Evolutionary conservation across 2,888 invertebrate species (phyloP), one percentile per base, ranked within the genome.

Genomic region (Drepanosiphum platanoidis): DNA sequence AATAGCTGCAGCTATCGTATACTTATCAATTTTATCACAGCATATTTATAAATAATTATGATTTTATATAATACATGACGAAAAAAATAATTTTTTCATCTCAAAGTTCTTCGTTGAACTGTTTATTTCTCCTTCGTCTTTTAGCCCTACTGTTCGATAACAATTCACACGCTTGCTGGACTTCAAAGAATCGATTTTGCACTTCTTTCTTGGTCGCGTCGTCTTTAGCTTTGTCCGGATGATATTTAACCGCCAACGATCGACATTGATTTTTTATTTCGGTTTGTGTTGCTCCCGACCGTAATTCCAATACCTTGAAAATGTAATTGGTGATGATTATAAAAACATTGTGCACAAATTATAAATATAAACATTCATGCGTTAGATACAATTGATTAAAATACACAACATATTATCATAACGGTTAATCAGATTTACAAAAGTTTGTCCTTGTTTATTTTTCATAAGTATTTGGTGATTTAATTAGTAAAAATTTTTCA

Each of bases 221-320:
- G 87, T 96, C 95, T 89, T 95, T 95, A 8, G 95, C 94, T 89
- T 96, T 96, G 89, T 98, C 98, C 0, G 98, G 98, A 90, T 98
- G 98, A 90, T 94, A 93, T 89, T 96, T 94, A 52, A 95, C 93
- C 0, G 96, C 96, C 0, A 98, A 90, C 42, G 92, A 92, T 46
- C 96, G 91, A 94, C 97, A 98, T 22, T 92, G 93, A 0, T 94
- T 90, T 0, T 96, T 96, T 34, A 98, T 96, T 89, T 97, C 95
- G 64, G 94, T 93, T 89, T 97, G 96, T 27, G 94, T 93, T 0
- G 97, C 94, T 3, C 94, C 94, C n/a, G 93, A 93, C 36, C 94
- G 92, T 0, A 98, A 90, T 0, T 93, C 95, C 3, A 98, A 90
- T 0, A 94, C 92, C 94, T 94, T 88, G 0, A 88, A 88, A 70